Conservation (phyloP, 2,888 invertebrate species). For the Diaphora mendica region DNA sequence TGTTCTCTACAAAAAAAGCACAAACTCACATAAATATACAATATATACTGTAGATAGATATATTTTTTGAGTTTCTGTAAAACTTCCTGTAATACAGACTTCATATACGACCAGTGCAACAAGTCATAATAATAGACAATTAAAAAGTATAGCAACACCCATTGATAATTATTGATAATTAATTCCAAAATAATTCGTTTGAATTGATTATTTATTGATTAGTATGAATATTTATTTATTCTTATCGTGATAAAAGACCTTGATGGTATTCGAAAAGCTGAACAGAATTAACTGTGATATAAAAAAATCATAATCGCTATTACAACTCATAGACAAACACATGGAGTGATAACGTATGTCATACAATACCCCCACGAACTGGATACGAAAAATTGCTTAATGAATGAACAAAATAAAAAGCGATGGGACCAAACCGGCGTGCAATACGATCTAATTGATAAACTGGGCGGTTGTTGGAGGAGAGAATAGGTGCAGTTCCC, state of each 20-base stretch:
- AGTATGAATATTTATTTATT: no score
- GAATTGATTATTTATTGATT: no score
- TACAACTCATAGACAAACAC: background rate
- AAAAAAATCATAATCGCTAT: background rate
- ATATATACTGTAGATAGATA: background rate
- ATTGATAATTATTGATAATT: background rate
- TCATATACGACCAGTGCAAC: background rate
- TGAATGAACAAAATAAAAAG: slow-evolving; percentile 72
- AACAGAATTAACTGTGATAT: background rate
- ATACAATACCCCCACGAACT: slow-evolving; percentile 52
- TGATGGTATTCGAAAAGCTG: background rate
- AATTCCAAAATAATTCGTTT: no score
- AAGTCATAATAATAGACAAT: background rate
- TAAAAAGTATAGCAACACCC: background rate
- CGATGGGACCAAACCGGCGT: slow-evolving; percentile 65
- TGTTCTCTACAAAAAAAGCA: background rate
- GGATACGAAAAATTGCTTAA: slow-evolving; percentile 64
- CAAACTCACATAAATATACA: background rate
- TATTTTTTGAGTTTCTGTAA: background rate
- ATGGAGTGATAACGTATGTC: slow-evolving; percentile 41
- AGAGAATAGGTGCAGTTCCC: slow-evolving; percentile 66
- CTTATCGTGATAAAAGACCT: no score
- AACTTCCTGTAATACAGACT: background rate
- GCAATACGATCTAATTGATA: slow-evolving; percentile 75
- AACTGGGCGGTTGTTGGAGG: slow-evolving; percentile 63